phyloP scores from a whole-genome alignment of 2,888 invertebrate genomes.

The Dryobota labecula region DNA sequence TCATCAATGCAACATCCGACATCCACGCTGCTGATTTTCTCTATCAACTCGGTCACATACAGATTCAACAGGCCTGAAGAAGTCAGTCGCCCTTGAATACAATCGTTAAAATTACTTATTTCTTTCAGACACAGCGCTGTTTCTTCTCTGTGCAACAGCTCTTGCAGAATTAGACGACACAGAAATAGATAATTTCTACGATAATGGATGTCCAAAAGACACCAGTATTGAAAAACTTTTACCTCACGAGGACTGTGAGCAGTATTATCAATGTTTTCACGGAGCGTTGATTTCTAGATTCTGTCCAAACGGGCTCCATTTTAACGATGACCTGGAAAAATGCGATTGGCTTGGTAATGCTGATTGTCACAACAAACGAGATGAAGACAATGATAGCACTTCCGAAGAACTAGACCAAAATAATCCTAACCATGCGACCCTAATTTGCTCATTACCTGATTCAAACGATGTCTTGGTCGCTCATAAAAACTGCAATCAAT shows the following conservation, averaged over 20 bases:
- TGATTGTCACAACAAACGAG: slow-evolving; percentile 51
- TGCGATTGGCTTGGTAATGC: slow-evolving; percentile 67
- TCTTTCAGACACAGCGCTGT: slow-evolving; percentile 53
- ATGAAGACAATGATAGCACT: slow-evolving; percentile 3
- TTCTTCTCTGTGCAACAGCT: slow-evolving; percentile 43
- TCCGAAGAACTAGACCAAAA: slow-evolving; percentile 56
- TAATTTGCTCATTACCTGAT: slow-evolving; percentile 66
- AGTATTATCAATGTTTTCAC: slow-evolving; percentile 67
- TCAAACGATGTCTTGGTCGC: slow-evolving; percentile 69
- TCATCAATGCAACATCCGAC: not conserved
- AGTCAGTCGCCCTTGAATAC: slow-evolving; percentile 15
- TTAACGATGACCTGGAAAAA: slow-evolving; percentile 46
- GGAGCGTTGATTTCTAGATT: slow-evolving; percentile 50
- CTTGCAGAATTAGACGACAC: slow-evolving; percentile 10
- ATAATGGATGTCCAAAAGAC: slow-evolving; percentile 56
- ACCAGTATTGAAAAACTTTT: slow-evolving; percentile 32
- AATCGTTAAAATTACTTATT: slow-evolving; percentile 33
- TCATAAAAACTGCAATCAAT: slow-evolving; percentile 73
- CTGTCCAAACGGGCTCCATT: slow-evolving; percentile 46
- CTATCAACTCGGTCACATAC: not conserved
- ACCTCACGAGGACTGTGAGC: slow-evolving; percentile 68
- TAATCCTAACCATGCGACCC: slow-evolving; percentile 66
- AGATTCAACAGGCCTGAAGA: slow-evolving; percentile 4
- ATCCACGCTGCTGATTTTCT: not conserved
- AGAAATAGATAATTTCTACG: slow-evolving; percentile 8